Evolutionary conservation across 2,113 vertebrate genomes (phyloP).

Genomic region (Plecotus auritus): DNA sequence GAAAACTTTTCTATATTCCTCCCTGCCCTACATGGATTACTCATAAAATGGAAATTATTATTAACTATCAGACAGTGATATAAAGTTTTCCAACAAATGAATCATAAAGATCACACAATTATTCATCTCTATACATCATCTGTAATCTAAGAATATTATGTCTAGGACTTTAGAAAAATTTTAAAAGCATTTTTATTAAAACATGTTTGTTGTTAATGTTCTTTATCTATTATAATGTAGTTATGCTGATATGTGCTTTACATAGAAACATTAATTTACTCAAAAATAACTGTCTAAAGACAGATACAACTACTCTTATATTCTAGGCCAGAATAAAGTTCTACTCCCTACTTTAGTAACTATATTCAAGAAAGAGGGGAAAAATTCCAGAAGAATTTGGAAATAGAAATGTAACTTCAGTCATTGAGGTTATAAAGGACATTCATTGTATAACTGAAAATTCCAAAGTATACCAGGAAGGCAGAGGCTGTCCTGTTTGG

Average conservation of each 20-base stretch:
- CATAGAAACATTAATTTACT: not conserved
- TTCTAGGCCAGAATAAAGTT: not conserved
- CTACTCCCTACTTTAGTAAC: not conserved
- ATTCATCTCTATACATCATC: not conserved
- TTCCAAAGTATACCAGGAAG: not conserved
- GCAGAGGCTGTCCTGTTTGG: not conserved
- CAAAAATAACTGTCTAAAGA: not conserved
- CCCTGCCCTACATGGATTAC: not conserved
- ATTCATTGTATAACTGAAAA: slow-evolving; percentile 6
- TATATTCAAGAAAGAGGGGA: not conserved
- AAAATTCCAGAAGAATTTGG: not conserved
- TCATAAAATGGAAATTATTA: not conserved
- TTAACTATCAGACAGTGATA: not conserved
- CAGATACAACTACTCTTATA: not conserved
- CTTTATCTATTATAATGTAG: not conserved
- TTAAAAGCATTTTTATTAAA: not conserved
- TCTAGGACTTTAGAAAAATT: not conserved
- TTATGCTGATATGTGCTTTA: not conserved
- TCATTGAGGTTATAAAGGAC: not conserved
- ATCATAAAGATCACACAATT: slow-evolving; percentile 3
- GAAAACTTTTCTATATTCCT: not conserved
- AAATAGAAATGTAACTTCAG: slow-evolving; percentile 29
- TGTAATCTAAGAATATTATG: not conserved
- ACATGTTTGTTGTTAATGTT: not conserved
- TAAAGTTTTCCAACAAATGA: not conserved